A percentile compares a stretch with the other conserved stretches of the same genome.
These are phyloP conservation scores for Apis florea DNA, from an alignment of 1,140 invertebrate genomes.

Conservation along the genomic window DNA sequence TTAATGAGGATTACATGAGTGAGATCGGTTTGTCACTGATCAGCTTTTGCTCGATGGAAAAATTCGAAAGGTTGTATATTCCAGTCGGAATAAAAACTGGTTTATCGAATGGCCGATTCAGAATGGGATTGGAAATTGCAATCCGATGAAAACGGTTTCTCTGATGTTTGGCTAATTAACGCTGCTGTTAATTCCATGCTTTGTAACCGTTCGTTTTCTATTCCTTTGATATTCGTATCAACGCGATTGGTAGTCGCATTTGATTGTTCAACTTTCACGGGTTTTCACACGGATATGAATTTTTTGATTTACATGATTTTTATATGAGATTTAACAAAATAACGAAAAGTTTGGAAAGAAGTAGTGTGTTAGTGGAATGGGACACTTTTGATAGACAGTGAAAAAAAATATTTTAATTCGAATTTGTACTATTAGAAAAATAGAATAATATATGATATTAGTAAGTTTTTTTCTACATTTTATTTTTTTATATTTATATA, in stretches of 20 bases:
- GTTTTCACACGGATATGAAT: neutral
- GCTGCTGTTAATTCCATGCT: neutral
- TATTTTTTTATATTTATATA: too few species aligned
- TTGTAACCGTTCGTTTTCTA: neutral
- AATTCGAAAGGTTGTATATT: too few species aligned
- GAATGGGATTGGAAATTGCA: neutral
- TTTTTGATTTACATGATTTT: neutral
- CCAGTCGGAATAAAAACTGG: neutral
- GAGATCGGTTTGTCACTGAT: neutral
- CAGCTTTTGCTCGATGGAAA: neutral
- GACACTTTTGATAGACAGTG: too few species aligned
- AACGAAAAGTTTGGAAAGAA: too few species aligned
- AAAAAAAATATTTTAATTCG: too few species aligned
- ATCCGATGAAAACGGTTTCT: neutral
- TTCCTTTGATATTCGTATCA: neutral
- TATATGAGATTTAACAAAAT: fast-evolving
- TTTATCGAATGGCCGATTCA: neutral
- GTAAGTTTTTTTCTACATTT: too few species aligned
- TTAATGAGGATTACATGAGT: neutral
- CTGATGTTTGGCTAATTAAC: conserved; percentile 8
- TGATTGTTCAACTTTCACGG: neutral
- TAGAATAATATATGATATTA: too few species aligned
- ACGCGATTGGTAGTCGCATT: neutral
- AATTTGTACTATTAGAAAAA: too few species aligned
- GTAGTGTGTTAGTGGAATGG: too few species aligned